These are phyloP conservation scores for Pararge aegeria DNA, from an alignment of 1,140 invertebrate species.

Conservation along the genomic window DNA sequence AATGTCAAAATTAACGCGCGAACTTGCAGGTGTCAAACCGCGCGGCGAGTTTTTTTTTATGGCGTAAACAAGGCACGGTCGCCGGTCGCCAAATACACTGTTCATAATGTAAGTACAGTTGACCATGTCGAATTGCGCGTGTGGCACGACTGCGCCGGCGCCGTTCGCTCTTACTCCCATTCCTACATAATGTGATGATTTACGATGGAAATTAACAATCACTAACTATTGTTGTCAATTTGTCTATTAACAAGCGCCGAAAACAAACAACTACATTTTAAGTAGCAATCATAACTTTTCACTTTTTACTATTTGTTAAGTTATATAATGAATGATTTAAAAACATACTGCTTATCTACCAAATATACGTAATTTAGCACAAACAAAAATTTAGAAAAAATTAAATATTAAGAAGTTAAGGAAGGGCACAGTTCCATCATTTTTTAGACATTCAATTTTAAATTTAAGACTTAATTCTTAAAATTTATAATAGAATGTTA, in stretches of 20 bases:
- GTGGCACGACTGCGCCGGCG: constrained; percentile 66
- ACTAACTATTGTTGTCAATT: constrained; percentile 13
- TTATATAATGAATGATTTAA: too few relatives aligned
- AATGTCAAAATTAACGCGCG: constrained; percentile 52
- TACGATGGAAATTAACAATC: constrained; percentile 57
- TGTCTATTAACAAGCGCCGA: not conserved
- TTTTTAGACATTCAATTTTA: too few relatives aligned
- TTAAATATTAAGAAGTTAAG: too few relatives aligned
- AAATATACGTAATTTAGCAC: too few relatives aligned
- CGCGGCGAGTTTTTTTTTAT: constrained; percentile 17
- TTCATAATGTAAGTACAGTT: constrained; percentile 62
- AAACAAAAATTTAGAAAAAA: too few relatives aligned
- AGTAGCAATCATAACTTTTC: not conserved
- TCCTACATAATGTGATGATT: constrained; percentile 64
- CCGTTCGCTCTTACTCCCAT: constrained; percentile 70
- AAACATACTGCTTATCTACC: too few relatives aligned
- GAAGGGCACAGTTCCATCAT: too few relatives aligned
- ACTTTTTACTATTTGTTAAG: too few relatives aligned
- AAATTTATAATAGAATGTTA: too few relatives aligned
- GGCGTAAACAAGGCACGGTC: constrained; percentile 15
- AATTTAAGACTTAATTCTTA: too few relatives aligned
- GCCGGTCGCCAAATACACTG: constrained; percentile 40
- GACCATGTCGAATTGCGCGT: constrained; percentile 76
- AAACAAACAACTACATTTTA: not conserved
- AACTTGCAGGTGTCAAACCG: constrained; percentile 36